These are phyloP conservation scores for Cyclophora punctaria DNA, from an alignment of 2,888 invertebrate species.

Conservation along the genomic window DNA sequence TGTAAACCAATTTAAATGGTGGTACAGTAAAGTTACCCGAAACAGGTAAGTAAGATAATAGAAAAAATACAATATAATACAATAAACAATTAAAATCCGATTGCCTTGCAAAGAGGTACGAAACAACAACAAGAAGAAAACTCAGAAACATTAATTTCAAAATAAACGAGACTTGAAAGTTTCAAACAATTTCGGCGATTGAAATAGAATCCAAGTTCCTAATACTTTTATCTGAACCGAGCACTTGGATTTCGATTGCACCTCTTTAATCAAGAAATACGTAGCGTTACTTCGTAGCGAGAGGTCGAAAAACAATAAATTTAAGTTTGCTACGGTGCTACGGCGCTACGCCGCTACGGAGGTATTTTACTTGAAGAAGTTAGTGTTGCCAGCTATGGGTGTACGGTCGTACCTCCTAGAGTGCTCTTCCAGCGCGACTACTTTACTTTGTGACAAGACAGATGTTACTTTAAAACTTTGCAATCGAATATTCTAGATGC, in stretches of 20 bases:
- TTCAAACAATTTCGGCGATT: conserved; percentile 2
- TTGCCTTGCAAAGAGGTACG: no score
- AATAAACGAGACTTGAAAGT: no score
- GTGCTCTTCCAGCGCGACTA: neutral
- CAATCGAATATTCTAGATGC: neutral
- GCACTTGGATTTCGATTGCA: conserved; percentile 10
- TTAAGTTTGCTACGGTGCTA: conserved; percentile 21
- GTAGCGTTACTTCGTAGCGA: conserved; percentile 16
- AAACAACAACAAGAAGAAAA: no score
- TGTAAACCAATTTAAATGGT: no score
- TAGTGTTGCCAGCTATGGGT: conserved; percentile 5
- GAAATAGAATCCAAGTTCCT: conserved; percentile 13
- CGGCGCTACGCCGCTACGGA: neutral
- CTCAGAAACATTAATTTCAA: no score
- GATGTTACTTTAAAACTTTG: neutral
- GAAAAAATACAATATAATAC: no score
- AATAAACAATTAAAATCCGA: no score
- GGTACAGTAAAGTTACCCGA: no score
- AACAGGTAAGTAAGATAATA: no score
- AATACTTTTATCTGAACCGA: conserved; percentile 11
- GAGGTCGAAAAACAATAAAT: conserved; percentile 34
- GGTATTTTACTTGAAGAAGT: conserved; percentile 10
- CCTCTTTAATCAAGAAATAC: conserved; percentile 29
- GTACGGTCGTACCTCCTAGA: neutral
- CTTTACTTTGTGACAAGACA: neutral